Base-by-base conservation (phyloP, 2,113 vertebrate genomes). In the Prochilodus magdalenae region DNA sequence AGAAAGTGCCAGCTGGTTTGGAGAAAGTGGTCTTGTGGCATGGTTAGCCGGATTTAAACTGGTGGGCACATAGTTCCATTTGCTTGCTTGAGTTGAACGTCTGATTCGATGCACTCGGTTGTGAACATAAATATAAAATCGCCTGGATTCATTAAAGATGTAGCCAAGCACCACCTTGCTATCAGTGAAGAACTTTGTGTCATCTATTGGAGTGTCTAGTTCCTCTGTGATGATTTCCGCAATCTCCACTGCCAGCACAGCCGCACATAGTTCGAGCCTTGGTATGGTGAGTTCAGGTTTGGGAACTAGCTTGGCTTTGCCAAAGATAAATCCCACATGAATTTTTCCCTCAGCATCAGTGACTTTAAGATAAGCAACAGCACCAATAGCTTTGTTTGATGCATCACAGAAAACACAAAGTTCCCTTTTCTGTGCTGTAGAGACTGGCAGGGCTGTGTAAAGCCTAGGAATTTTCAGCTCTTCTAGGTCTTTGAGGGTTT, bases 371-470 rank as follows among this genome's bases (percentile, higher is more conserved):
- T 87, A 87, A 4, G 79, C 76, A 16, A 65, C 83, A 12, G 73
- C 76, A 1, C 67, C 74, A 0, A 87, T 82, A 6, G 88, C 77
- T 49, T 73, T 86, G 0, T 55, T 0, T 0, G 80, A 89, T 14
- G 84, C 0, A 51, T 89, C 83, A 47, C 70, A 82, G n/a, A 88
- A 90, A 0, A 86, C 7, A 62, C 62, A 81, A 0, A 89, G n/a
- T 22, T 88, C 80, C 0, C 72, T 83, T 0, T 4, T 69, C 0
- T 67, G 79, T 0, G 84, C 80, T 36, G n/a, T n/a, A n/a, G n/a
- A n/a, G n/a, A n/a, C n/a, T n/a, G n/a, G n/a, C n/a, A n/a, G n/a
- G n/a, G n/a, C n/a, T n/a, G n/a, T n/a, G n/a, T n/a, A n/a, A n/a
- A n/a, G n/a, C n/a, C n/a, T n/a, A n/a, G n/a, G n/a, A n/a, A n/a